phyloP scores from a whole-genome alignment of 2,797 vertebrate species.

The Xyrichtys novacula region DNA sequence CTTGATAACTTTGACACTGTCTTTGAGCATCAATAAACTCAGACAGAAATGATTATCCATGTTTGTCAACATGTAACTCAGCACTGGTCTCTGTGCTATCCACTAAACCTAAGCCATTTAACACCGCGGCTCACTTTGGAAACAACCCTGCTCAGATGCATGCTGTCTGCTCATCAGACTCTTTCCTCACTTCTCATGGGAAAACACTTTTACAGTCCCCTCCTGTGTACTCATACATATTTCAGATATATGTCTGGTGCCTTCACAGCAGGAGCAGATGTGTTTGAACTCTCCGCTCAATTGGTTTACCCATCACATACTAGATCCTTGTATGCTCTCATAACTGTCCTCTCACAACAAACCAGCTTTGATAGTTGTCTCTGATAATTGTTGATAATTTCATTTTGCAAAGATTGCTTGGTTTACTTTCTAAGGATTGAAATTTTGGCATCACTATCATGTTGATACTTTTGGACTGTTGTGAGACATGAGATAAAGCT shows the following conservation, averaged over 20 bases:
- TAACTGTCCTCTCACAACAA: background rate
- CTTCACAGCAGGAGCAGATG: conserved; percentile 20
- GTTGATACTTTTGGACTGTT: background rate
- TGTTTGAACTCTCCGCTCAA: conserved; percentile 16
- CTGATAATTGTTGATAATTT: background rate
- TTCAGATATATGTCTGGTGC: conserved; percentile 2
- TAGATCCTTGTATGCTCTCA: background rate
- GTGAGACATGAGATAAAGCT: background rate
- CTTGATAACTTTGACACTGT: background rate
- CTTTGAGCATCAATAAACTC: background rate
- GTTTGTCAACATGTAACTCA: background rate
- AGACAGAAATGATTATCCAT: background rate
- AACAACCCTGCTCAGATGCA: background rate
- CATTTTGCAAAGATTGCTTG: background rate
- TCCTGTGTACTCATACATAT: background rate
- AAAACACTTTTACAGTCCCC: background rate
- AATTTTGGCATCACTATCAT: background rate
- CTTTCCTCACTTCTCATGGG: background rate
- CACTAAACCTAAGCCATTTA: background rate
- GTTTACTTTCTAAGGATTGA: no score
- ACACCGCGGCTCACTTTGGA: no score
- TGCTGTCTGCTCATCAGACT: background rate
- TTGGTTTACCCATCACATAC: conserved; percentile 1
- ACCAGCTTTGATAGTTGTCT: background rate
- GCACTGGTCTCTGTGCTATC: background rate